A percentile compares a stretch with the other conserved stretches of the same genome.
Conservation (phyloP, 2,113 vertebrate species). For the Proteles cristata region DNA sequence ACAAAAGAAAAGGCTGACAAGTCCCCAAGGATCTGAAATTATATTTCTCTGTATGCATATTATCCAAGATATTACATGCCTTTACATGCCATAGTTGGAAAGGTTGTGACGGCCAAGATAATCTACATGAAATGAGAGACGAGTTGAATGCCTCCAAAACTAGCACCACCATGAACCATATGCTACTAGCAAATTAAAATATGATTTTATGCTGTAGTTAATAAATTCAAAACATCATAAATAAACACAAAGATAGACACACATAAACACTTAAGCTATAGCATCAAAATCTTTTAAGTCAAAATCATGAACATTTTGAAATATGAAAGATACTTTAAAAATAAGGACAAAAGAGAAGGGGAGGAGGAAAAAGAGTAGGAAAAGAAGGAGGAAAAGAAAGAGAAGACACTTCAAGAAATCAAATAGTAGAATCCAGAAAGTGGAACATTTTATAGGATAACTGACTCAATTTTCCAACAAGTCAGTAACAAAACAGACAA, state of each 20-base stretch:
- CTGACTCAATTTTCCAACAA: background rate
- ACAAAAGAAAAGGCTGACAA: background rate
- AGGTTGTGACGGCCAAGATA: background rate
- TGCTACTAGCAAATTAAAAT: background rate
- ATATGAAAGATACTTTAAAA: background rate
- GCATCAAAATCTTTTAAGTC: background rate
- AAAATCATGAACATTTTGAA: background rate
- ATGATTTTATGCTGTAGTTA: background rate
- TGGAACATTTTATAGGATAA: background rate
- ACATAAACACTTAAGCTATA: background rate
- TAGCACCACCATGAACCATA: background rate
- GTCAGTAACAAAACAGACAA: background rate
- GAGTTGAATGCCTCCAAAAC: background rate
- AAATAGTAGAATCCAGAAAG: background rate
- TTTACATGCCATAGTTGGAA: background rate
- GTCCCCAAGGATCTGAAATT: background rate
- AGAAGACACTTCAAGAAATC: background rate
- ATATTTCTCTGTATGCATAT: background rate
- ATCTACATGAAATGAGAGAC: background rate
- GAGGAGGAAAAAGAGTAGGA: background rate
- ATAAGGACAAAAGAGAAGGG: background rate
- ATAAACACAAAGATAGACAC: background rate
- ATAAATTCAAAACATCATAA: background rate
- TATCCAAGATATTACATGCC: background rate
- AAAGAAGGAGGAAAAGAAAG: background rate